Conservation (phyloP, 2,888 invertebrate species). For the Rhagonycha fulva region DNA sequence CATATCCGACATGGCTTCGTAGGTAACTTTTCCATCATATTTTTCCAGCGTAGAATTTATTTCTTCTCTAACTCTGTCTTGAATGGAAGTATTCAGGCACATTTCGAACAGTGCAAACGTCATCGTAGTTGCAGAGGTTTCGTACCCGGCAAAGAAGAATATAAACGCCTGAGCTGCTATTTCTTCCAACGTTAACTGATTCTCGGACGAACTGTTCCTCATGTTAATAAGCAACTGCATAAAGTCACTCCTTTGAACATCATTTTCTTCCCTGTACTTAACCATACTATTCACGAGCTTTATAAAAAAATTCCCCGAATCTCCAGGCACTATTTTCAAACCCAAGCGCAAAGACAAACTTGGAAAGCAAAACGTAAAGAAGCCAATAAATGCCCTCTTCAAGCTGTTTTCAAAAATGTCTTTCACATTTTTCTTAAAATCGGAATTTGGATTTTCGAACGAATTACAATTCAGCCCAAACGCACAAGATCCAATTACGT, state of each 20-base stretch:
- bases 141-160: constrained; percentile 2
- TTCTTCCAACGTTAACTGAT: background rate
- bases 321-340: background rate
- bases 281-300: background rate
- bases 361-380: background rate
- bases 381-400: background rate
- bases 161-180: background rate
- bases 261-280: constrained; percentile 4
- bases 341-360: background rate
- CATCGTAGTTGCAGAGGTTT: background rate
- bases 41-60: background rate
- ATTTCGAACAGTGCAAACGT: background rate
- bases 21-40: background rate
- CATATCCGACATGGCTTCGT: background rate
- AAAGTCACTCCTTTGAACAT: constrained; percentile 4
- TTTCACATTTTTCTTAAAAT: constrained; percentile 27
- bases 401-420: background rate
- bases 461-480: constrained; percentile 58
- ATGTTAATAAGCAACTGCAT: constrained; percentile 1
- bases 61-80: background rate
- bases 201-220: background rate
- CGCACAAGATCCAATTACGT: constrained; percentile 62
- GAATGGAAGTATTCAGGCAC: background rate
- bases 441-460: constrained; percentile 55
- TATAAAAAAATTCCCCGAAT: background rate